These are phyloP conservation scores for Drosophila tani DNA, from an alignment of 1,140 invertebrate species.

Conservation along the genomic window DNA sequence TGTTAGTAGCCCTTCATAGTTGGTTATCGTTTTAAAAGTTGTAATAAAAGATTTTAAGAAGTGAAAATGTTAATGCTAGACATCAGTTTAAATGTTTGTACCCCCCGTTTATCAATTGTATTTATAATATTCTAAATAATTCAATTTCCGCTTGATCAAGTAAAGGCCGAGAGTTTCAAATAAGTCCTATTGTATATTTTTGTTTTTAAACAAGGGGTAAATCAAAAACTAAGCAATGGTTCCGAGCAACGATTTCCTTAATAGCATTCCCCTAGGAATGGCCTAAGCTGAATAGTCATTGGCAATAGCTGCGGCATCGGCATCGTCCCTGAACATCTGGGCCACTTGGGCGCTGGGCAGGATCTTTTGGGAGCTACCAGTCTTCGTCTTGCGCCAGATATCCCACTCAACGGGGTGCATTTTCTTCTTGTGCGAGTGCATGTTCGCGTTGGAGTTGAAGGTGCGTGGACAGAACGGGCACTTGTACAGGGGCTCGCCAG, in stretches of 20 bases:
- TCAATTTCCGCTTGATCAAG: not conserved
- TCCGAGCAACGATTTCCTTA: constrained; percentile 18
- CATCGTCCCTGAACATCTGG: constrained; percentile 71
- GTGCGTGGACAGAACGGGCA: constrained; percentile 81
- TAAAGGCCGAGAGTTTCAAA: constrained; percentile 13
- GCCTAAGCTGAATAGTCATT: constrained; percentile 60
- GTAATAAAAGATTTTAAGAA: not conserved
- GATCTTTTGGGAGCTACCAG: constrained; percentile 72
- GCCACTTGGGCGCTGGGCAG: constrained; percentile 72
- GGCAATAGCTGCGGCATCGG: constrained; percentile 62
- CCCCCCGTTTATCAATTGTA: not conserved
- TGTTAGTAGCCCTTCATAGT: no score
- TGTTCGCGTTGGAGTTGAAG: constrained; percentile 83
- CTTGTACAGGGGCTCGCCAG: constrained; percentile 78
- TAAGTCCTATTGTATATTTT: constrained; percentile 38
- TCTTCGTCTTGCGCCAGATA: constrained; percentile 77
- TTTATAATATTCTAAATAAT: not conserved
- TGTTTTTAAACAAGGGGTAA: constrained; percentile 44
- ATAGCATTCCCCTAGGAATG: constrained; percentile 12
- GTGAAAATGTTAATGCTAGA: not conserved
- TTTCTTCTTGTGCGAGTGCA: constrained; percentile 84
- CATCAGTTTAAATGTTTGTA: not conserved
- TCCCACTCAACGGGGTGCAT: constrained; percentile 83
- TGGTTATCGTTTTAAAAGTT: not conserved
- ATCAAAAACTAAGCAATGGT: constrained; percentile 49